A percentile compares a stretch with the other conserved stretches of the same genome.
phyloP scores from a whole-genome alignment of 30 jellyfish, hydroid and myxozoan species.

The Catostylus mosaicus region DNA sequence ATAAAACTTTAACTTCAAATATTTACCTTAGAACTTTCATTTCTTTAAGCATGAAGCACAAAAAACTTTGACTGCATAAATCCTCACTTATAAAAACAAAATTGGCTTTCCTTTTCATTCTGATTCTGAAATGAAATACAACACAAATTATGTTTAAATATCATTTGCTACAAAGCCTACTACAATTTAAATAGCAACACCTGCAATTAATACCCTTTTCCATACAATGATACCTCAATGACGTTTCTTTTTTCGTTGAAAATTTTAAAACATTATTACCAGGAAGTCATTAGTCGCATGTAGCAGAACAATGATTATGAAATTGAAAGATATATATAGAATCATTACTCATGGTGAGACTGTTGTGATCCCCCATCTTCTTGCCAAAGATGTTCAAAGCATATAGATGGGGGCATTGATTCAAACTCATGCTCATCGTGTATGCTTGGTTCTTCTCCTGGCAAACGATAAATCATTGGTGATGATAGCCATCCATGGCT shows the following conservation, averaged over 20 bases:
- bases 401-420: slow-evolving; percentile 95
- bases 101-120: slow-evolving; percentile 63
- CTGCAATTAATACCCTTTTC: too few relatives aligned
- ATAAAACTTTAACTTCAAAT: background rate
- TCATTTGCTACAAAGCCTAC: too few relatives aligned
- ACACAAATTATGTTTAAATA: too few relatives aligned
- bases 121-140: slow-evolving; percentile 34
- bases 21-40: slow-evolving; percentile 55
- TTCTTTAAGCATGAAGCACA: slow-evolving; percentile 67
- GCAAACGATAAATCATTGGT: slow-evolving; percentile 76
- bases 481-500: slow-evolving; percentile 61
- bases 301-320: too few relatives aligned
- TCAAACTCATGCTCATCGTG: slow-evolving; percentile 83
- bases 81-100: slow-evolving; percentile 74
- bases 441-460: slow-evolving; percentile 73
- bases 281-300: too few relatives aligned
- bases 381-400: slow-evolving; percentile 89
- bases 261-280: background rate
- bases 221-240: too few relatives aligned
- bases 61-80: slow-evolving; percentile 43
- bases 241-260: background rate
- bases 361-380: slow-evolving; percentile 64
- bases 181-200: too few relatives aligned
- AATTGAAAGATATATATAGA: background rate
- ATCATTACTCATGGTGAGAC: background rate